These are phyloP conservation scores for Agriotes lineatus DNA, from an alignment of 2,888 invertebrate genomes.

Conservation along the genomic window DNA sequence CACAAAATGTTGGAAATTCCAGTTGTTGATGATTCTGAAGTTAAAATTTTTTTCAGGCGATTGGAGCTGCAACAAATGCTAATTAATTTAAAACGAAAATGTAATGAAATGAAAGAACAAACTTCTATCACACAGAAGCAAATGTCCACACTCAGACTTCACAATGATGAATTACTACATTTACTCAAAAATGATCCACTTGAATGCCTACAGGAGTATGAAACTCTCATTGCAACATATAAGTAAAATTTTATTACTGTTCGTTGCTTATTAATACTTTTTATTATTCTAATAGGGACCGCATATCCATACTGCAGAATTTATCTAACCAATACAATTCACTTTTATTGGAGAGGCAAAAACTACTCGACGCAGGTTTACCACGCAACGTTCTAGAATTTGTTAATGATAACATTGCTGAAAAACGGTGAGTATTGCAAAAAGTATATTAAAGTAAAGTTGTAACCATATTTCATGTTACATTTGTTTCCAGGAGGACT, in stretches of 20 bases:
- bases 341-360: too few species aligned
- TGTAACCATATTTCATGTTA: too few species aligned
- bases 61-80: constrained; percentile 4
- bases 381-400: not conserved
- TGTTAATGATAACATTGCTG: not conserved
- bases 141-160: not conserved
- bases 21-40: too few species aligned
- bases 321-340: too few species aligned
- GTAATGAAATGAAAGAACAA: constrained; percentile 9
- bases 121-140: not conserved
- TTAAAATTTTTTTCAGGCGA: constrained; percentile 21
- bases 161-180: constrained; percentile 6
- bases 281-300: too few species aligned
- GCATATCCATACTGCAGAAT: too few species aligned
- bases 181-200: not conserved
- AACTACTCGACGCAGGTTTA: too few species aligned
- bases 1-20: too few species aligned
- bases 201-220: not conserved
- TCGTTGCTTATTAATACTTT: too few species aligned
- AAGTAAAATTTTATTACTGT: not conserved
- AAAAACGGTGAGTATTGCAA: not conserved
- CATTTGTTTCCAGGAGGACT: too few species aligned
- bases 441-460: too few species aligned
- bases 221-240: not conserved
- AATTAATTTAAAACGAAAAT: not conserved